Conservation (phyloP, 2,888 invertebrate species). For the Fabriciana adippe region DNA sequence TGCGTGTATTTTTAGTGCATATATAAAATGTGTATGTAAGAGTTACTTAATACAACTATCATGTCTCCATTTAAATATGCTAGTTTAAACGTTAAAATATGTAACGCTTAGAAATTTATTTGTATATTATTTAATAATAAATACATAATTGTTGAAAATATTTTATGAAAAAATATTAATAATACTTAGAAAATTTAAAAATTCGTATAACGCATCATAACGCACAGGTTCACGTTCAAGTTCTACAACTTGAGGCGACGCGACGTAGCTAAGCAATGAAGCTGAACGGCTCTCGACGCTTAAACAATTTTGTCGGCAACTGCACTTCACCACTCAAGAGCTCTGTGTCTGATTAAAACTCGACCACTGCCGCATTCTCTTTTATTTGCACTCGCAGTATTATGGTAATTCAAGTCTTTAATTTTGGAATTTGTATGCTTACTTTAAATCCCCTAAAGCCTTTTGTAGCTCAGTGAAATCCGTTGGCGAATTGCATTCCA, state of each 20-base stretch:
- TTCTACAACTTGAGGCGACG: slow-evolving; percentile 11
- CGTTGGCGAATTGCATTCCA: neutral
- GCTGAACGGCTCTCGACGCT: slow-evolving; percentile 51
- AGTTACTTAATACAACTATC: slow-evolving; percentile 1
- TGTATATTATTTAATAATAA: neutral
- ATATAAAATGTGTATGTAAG: slow-evolving; percentile 4
- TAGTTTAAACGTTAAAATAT: too few species aligned
- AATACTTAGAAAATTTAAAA: neutral
- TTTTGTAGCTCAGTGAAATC: slow-evolving; percentile 9
- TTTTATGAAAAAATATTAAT: neutral
- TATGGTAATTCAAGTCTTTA: slow-evolving; percentile 39
- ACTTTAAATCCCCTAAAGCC: slow-evolving; percentile 24
- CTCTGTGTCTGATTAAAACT: slow-evolving; percentile 69
- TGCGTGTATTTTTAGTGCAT: slow-evolving; percentile 28
- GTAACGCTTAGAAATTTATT: too few species aligned
- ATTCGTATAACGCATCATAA: neutral
- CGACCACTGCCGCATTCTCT: slow-evolving; percentile 48
- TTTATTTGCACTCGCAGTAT: slow-evolving; percentile 53
- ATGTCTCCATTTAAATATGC: neutral
- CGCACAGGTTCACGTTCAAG: slow-evolving; percentile 5
- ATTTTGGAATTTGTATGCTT: slow-evolving; percentile 35
- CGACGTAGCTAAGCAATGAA: slow-evolving; percentile 21
- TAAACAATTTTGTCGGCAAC: slow-evolving; percentile 63
- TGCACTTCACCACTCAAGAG: slow-evolving; percentile 58
- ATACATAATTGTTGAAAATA: neutral